Evolutionary conservation across 2,888 invertebrate species (phyloP), one percentile per base, ranked within the genome.

Genomic region (Corbicula japonica): DNA sequence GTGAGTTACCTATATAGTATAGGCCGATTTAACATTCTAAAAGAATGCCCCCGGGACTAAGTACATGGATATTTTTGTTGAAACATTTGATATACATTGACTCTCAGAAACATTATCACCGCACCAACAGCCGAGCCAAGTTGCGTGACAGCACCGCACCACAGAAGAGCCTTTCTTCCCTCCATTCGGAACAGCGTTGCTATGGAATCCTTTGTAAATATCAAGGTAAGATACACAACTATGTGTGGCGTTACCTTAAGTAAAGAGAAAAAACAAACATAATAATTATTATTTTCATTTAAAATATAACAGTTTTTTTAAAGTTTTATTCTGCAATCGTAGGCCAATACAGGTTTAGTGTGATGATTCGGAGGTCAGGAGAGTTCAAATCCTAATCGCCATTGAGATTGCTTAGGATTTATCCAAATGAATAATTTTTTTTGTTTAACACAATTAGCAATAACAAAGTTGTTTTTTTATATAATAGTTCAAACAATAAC

Each of bases 171-270:
- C 73, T 95, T 95, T 78, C 96, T 96, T 30, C 97, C 97, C 87
- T 96, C 96, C 28, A 88, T 85, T 46, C 97, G 95, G 94, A 97
- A 96, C 86, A 96, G 95, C 1, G 95, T 95, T 79, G 96, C 97
- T 85, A 97, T 95, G 91, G 96, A 96, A 92, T 97, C 95, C 94
- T 97, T 97, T 28, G 96, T 95, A 93, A 96, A 97, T 85, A 97
- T 96, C 85, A 96, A 95, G 30, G 95, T 91, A 38, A 95, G 96
- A 35, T 95, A 94, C 52, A 96, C 94, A 54, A 94, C 60, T 81
- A 97, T 95, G 96, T 97, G 97, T 12, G 95, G 93, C 6, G 95
- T 3, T 35, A 97, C 95, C 96, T 96, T 93, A 54, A 94, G 92
- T 28, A 35, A 30, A 46, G 28, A 1, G 46, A 46, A n/a, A n/a